phyloP scores from a whole-genome alignment of 2,113 vertebrate species.

The Sigmodon hispidus region DNA sequence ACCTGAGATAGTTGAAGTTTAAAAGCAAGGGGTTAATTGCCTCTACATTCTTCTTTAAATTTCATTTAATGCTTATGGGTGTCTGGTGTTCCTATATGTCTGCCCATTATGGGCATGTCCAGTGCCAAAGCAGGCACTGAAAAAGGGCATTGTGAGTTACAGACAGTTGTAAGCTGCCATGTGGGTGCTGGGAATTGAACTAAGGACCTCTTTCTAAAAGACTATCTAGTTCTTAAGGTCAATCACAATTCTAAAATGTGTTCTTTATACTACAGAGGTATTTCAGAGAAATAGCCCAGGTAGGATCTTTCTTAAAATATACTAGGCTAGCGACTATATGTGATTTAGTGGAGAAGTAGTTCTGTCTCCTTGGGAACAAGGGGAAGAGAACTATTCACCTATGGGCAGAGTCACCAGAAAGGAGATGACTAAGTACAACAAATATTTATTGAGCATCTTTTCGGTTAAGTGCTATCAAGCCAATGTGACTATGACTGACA shows the following conservation, averaged over 20 bases:
- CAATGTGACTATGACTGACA: conserved; percentile 17
- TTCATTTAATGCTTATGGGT: background rate
- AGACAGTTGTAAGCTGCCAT: background rate
- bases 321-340: background rate
- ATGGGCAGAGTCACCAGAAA: conserved; percentile 43
- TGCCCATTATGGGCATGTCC: background rate
- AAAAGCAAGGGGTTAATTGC: background rate
- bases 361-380: conserved; percentile 17
- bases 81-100: background rate
- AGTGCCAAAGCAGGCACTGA: background rate
- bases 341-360: conserved; percentile 6
- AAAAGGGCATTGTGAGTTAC: background rate
- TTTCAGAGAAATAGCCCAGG: background rate
- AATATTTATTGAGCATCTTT: conserved; percentile 73
- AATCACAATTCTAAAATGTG: background rate
- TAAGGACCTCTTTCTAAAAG: background rate
- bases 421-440: conserved; percentile 59
- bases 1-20: background rate
- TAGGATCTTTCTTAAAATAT: background rate
- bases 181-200: background rate
- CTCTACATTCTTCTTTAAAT: background rate
- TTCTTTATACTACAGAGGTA: background rate
- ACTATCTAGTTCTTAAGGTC: background rate
- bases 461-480: conserved; percentile 41
- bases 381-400: conserved; percentile 49